Evolutionary conservation across 2,888 invertebrate species (phyloP).

Genomic region (Drosophila macrospina): DNA sequence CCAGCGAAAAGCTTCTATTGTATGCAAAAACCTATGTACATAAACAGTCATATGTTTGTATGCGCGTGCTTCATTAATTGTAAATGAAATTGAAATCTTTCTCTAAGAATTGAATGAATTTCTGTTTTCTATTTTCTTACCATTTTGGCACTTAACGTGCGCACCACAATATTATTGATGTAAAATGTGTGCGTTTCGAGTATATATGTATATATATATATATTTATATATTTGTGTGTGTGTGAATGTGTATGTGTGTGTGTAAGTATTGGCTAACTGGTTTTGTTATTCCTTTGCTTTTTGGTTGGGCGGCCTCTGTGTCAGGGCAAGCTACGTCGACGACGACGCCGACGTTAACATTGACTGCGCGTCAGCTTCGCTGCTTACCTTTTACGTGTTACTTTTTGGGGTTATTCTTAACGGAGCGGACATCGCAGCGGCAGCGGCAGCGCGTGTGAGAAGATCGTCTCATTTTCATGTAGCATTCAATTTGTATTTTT

Average conservation of each 20-base stretch:
- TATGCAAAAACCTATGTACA: not conserved
- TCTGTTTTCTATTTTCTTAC: slow-evolving; percentile 49
- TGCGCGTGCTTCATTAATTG: slow-evolving; percentile 42
- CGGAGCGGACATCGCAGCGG: slow-evolving; percentile 23
- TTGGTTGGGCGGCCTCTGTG: slow-evolving; percentile 48
- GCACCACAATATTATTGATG: slow-evolving; percentile 45
- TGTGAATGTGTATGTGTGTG: slow-evolving; percentile 15
- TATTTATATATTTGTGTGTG: slow-evolving; percentile 6
- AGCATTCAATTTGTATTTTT: slow-evolving; percentile 61
- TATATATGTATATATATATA: no score
- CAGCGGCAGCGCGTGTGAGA: slow-evolving; percentile 22
- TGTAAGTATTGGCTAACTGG: slow-evolving; percentile 68
- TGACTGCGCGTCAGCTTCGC: slow-evolving; percentile 48
- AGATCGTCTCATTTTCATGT: slow-evolving; percentile 69
- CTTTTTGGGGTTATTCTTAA: slow-evolving; percentile 78
- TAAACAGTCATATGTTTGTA: slow-evolving; percentile 16
- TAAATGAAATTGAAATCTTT: slow-evolving; percentile 68
- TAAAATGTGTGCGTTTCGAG: slow-evolving; percentile 28
- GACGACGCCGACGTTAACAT: slow-evolving; percentile 7
- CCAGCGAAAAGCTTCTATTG: not conserved
- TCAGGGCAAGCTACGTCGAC: slow-evolving; percentile 17
- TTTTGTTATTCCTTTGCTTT: slow-evolving; percentile 66
- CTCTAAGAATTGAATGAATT: slow-evolving; percentile 62
- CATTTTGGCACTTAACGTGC: slow-evolving; percentile 55
- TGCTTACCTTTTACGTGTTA: slow-evolving; percentile 71